Percentiles rank a stretch among this genome's conserved stretches.
Evolutionary conservation across 1,140 invertebrate genomes (phyloP).

Genomic region (Tetragnatha versicolor): DNA sequence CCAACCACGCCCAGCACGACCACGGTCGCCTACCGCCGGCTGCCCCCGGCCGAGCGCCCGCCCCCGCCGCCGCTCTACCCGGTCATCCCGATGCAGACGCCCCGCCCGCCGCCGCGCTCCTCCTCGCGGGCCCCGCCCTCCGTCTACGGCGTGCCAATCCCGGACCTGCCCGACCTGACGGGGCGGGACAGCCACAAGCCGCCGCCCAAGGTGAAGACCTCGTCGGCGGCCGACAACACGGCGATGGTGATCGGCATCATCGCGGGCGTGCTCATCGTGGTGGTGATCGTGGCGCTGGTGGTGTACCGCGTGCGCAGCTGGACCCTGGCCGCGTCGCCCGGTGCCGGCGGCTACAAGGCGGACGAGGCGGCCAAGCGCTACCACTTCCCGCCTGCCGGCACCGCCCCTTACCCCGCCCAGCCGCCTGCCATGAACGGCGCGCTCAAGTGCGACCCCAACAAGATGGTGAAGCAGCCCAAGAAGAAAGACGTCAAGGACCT

Average conservation of each 20-base stretch:
- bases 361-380: constrained; percentile 32
- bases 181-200: constrained; percentile 52
- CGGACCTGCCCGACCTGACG: constrained; percentile 22
- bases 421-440: constrained; percentile 45
- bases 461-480: constrained; percentile 62
- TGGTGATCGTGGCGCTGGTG: constrained; percentile 87
- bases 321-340: constrained; percentile 74
- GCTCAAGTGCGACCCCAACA: constrained; percentile 34
- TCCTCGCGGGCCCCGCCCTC: constrained; percentile 17
- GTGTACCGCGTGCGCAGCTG: constrained; percentile 88
- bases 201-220: constrained; percentile 38
- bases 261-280: constrained; percentile 87
- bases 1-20: constrained; percentile 5
- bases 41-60: constrained; percentile 22
- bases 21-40: neutral
- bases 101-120: constrained; percentile 7
- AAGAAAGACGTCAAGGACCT: constrained; percentile 86
- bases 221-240: constrained; percentile 62
- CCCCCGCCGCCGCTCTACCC: constrained; percentile 23
- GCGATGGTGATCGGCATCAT: constrained; percentile 85
- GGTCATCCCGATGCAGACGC: constrained; percentile 16
- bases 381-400: constrained; percentile 44
- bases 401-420: constrained; percentile 33
- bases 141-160: constrained; percentile 44
- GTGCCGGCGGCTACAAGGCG: constrained; percentile 18